These are phyloP conservation scores for Ormyrus thymus DNA, from an alignment of 2,888 invertebrate genomes.

Conservation along the genomic window DNA sequence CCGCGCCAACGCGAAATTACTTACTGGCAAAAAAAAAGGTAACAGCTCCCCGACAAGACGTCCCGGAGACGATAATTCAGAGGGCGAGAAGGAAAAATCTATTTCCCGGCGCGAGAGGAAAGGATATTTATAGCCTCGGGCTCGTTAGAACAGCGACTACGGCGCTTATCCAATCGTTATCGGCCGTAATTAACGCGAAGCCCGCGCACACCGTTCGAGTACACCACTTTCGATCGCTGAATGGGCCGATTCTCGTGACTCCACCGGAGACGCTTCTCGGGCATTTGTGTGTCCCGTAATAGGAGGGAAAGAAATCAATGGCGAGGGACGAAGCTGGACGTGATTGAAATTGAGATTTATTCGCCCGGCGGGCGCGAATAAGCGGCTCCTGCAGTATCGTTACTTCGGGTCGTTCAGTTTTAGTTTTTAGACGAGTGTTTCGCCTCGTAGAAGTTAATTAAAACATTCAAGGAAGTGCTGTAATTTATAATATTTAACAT, in stretches of 20 bases:
- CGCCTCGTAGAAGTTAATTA: too few relatives aligned
- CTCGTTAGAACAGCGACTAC: constrained; percentile 26
- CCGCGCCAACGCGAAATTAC: constrained; percentile 10
- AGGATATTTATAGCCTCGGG: background rate
- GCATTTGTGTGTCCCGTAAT: constrained; percentile 38
- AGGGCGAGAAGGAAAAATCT: constrained; percentile 19
- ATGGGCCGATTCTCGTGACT: background rate
- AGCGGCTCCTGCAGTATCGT: too few relatives aligned
- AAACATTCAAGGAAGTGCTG: too few relatives aligned
- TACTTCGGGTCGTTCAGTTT: too few relatives aligned
- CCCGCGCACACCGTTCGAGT: constrained; percentile 19
- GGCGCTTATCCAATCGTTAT: constrained; percentile 61
- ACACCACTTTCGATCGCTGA: background rate
- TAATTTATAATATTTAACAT: too few relatives aligned
- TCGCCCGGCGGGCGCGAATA: background rate
- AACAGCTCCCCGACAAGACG: background rate
- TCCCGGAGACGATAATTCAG: constrained; percentile 4
- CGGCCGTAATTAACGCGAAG: constrained; percentile 63
- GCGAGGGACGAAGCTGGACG: constrained; percentile 29
- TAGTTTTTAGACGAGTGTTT: too few relatives aligned
- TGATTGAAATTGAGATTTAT: constrained; percentile 52
- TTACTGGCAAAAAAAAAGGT: background rate
- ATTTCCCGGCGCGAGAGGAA: background rate
- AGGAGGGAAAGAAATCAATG: constrained; percentile 57
- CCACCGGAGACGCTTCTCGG: constrained; percentile 41